phyloP scores from a whole-genome alignment of 2,113 vertebrate species.

The Orcinus orca region DNA sequence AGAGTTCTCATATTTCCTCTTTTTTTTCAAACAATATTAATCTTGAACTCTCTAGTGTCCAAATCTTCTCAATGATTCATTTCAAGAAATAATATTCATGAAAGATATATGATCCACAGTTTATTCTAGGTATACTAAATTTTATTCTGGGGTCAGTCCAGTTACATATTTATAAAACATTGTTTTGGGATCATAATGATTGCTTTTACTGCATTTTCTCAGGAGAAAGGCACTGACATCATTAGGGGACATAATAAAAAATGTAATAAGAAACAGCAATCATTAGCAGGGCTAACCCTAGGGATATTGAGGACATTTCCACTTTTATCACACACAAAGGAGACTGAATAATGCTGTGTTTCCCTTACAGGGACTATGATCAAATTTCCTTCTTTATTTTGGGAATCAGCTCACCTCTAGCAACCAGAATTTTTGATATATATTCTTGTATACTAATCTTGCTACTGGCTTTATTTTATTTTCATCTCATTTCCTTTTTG shows the following conservation, averaged over 20 bases:
- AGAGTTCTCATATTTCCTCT: slow-evolving; percentile 12
- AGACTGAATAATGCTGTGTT: slow-evolving; percentile 38
- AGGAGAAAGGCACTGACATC: slow-evolving; percentile 50
- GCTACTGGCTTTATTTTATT: not conserved
- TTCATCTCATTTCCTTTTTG: not conserved
- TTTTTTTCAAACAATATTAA: slow-evolving; percentile 34
- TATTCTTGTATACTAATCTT: not conserved
- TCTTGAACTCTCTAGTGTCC: slow-evolving; percentile 34
- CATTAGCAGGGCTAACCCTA: slow-evolving; percentile 49
- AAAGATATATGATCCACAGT: slow-evolving; percentile 26
- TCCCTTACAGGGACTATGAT: slow-evolving; percentile 13
- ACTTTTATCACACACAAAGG: slow-evolving; percentile 57
- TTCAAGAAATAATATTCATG: slow-evolving; percentile 48
- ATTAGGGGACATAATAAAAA: slow-evolving; percentile 56
- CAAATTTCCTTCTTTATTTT: slow-evolving; percentile 22
- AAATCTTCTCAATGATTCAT: slow-evolving; percentile 29
- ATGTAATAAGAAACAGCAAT: slow-evolving; percentile 63
- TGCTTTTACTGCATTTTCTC: slow-evolving; percentile 60
- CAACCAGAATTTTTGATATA: not conserved
- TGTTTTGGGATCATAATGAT: slow-evolving; percentile 51
- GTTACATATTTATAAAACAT: slow-evolving; percentile 33
- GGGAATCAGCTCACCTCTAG: not conserved
- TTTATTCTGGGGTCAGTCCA: slow-evolving; percentile 36
- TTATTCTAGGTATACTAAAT: slow-evolving; percentile 42
- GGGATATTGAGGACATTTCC: slow-evolving; percentile 43